Conservation (phyloP, 2,888 invertebrate genomes). For the Epistrophella euchroma region DNA sequence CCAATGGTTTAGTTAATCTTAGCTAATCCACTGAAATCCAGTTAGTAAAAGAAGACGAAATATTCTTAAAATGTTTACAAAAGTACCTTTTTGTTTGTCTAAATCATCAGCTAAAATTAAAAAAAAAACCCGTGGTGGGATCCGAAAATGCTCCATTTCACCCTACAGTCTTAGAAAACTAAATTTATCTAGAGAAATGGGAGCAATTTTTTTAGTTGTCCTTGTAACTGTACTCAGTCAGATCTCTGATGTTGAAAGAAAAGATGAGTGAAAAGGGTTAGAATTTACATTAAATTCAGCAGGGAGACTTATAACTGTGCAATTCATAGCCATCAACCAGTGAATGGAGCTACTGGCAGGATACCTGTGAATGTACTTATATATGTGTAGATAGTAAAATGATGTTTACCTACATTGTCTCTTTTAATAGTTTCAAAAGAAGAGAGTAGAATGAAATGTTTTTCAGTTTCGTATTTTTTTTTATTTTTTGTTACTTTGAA, state of each 20-base stretch:
- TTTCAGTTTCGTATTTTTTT: background rate
- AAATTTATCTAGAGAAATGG: conserved; percentile 35
- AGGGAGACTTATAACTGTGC: conserved; percentile 45
- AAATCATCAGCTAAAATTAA: too few relatives aligned
- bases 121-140: too few relatives aligned
- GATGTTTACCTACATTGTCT: conserved; percentile 62
- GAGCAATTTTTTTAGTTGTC: conserved; percentile 35
- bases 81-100: too few relatives aligned
- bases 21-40: too few relatives aligned
- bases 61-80: too few relatives aligned
- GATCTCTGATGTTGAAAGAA: conserved; percentile 19
- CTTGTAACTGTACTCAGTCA: conserved; percentile 60
- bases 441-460: background rate
- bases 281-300: conserved; percentile 37
- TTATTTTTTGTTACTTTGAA: background rate
- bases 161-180: conserved; percentile 13
- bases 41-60: too few relatives aligned
- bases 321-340: conserved; percentile 42
- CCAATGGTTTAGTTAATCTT: too few relatives aligned
- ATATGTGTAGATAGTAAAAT: conserved; percentile 16
- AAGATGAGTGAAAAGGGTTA: conserved; percentile 34
- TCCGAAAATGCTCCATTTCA: background rate
- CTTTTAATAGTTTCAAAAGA: conserved; percentile 20
- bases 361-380: conserved; percentile 11
- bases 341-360: conserved; percentile 17